A percentile compares a stretch with the other conserved stretches of the same genome.
Conservation (phyloP, 2,113 vertebrate species). For the Bubo scandiacus region DNA sequence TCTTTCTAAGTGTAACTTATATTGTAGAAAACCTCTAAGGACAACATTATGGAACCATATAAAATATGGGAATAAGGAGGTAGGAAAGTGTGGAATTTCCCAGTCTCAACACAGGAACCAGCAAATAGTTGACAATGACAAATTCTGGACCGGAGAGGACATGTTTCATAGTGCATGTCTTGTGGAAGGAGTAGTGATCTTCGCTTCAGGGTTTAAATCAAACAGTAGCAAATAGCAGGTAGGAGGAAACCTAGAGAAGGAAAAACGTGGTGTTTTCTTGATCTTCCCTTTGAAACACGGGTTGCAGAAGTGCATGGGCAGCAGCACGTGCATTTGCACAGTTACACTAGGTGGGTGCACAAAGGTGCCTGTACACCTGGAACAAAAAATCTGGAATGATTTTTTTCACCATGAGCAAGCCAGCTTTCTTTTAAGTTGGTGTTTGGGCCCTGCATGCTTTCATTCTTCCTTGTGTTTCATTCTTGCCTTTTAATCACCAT, state of each 20-base stretch:
- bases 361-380: neutral
- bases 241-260: neutral
- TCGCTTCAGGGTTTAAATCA: neutral
- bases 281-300: neutral
- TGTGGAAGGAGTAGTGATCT: accelerated
- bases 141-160: neutral
- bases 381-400: neutral
- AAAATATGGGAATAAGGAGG: neutral
- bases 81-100: neutral
- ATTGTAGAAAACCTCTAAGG: neutral
- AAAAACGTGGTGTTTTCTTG: neutral
- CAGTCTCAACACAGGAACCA: neutral
- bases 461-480: accelerated
- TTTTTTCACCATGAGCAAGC: neutral
- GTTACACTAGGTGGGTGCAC: too few relatives aligned
- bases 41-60: accelerated
- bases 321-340: neutral
- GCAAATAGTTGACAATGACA: neutral
- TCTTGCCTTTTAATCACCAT: neutral
- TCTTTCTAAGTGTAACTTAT: neutral
- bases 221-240: accelerated
- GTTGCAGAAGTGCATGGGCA: neutral
- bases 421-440: neutral
- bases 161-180: accelerated
- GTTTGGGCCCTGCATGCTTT: neutral